Evolutionary conservation across 2,797 vertebrate species (phyloP), one percentile per base, ranked within the genome.

Genomic region (Mionectes olivaceus): DNA sequence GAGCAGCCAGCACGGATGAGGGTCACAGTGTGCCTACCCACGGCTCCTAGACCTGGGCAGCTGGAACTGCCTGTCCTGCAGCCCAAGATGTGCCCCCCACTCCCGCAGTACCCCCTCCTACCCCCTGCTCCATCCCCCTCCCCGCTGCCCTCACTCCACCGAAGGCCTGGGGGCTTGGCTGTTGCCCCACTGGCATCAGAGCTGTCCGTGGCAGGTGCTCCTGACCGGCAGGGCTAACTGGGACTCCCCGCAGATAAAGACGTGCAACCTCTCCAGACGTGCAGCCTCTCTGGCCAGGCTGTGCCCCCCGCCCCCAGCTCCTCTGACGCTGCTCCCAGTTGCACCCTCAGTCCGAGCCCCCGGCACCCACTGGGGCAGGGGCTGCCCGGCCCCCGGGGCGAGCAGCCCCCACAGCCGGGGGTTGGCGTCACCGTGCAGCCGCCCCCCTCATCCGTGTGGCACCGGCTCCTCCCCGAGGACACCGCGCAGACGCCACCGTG

Each of bases 391-490:
- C 11, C 27, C 22, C 21, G 39, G 17, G 37, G 11, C 22, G 8
- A 44, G 12, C 74, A 19, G 6, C 28, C 24, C 32, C 22, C 41
- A 8, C 73, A 30, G 24, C 50, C 23, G 16, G 39, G 59, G 21
- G n/a, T 23, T 44, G 32, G 57, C 22, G 33, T 65, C 76, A 65
- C 80, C 61, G 52, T 10, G 44, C 74, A 53, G 64, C 86, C 19
- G 6, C 74, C 53, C n/a, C n/a, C 21, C 12, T 13, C 19, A 35
- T 55, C 59, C 73, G 21, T 49, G 44, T 61, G 19, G 74, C 82
- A 76, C 49, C 53, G 44, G 69, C 82, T 83, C 85, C 94, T 91
- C 83, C 92, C 82, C 39, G 67, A 78, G 89, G 83, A 81, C 64
- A 11, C 50, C 43, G 43, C 73, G 68, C 80, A 91, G 93, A 56